Conservation (phyloP, 2,113 vertebrate genomes). For the Rhinopomastus cyanomelas region DNA sequence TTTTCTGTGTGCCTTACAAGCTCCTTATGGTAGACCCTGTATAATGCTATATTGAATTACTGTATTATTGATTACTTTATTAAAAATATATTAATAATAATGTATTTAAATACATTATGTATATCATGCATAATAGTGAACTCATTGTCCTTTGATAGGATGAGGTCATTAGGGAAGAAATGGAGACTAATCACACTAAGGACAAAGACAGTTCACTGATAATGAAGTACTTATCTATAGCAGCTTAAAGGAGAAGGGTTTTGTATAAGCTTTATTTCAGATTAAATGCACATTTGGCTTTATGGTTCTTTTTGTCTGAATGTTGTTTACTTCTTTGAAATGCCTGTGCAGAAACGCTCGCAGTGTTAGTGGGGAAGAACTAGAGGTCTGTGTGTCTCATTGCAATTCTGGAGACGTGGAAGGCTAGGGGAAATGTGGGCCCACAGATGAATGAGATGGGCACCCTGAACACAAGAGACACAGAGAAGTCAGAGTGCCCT, state of each 20-base stretch:
- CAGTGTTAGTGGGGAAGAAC: no score
- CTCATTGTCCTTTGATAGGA: background rate
- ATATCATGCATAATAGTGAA: background rate
- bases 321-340: no score
- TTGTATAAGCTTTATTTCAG: background rate
- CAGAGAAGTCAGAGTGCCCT: no score
- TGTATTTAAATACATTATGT: background rate
- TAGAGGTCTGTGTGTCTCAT: no score
- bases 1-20: background rate
- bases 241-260: background rate
- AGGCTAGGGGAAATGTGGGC: no score
- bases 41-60: background rate
- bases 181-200: background rate
- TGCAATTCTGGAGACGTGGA: no score
- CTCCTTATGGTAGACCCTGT: background rate
- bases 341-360: no score
- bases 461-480: no score
- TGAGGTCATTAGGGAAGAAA: background rate
- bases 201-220: background rate
- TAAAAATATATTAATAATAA: constrained; percentile 9
- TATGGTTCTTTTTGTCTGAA: background rate
- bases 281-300: background rate
- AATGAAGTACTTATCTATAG: background rate
- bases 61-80: background rate
- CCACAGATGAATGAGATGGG: no score